These are phyloP conservation scores for Drosophila lacicola DNA, from an alignment of 2,888 invertebrate genomes.

Conservation along the genomic window DNA sequence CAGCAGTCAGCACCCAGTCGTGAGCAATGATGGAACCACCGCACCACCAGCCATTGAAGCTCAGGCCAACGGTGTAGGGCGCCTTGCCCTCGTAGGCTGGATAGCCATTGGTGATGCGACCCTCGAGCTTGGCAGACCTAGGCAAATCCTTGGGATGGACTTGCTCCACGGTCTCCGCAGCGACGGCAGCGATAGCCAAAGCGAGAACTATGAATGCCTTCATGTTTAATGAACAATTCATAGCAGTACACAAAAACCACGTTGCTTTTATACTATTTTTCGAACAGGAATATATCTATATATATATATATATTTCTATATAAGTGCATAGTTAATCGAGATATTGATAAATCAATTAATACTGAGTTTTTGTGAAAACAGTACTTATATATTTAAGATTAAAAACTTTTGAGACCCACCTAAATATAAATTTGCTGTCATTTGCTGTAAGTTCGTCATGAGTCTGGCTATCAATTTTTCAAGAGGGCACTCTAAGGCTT, in stretches of 20 bases:
- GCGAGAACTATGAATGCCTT: constrained; percentile 30
- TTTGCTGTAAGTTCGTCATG: background rate
- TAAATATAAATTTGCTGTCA: constrained; percentile 1
- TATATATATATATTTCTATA: background rate
- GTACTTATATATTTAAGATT: background rate
- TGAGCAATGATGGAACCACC: constrained; percentile 77
- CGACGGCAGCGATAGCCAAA: constrained; percentile 26
- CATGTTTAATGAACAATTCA: constrained; percentile 22
- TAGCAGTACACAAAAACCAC: background rate
- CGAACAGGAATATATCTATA: background rate
- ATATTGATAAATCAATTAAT: constrained; percentile 25
- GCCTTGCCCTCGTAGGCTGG: constrained; percentile 68
- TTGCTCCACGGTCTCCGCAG: constrained; percentile 28
- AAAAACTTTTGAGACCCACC: background rate
- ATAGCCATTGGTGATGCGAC: constrained; percentile 73
- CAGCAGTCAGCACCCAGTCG: constrained; percentile 77
- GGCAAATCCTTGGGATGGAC: constrained; percentile 27
- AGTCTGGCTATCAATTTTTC: constrained; percentile 3
- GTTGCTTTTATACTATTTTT: constrained; percentile 20
- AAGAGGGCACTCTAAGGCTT: background rate
- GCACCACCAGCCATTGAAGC: constrained; percentile 72
- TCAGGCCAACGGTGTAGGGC: constrained; percentile 77
- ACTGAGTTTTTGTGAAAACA: background rate
- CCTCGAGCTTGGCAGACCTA: constrained; percentile 16
- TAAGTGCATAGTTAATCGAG: constrained; percentile 1